Conservation (phyloP, 1,140 invertebrate species). For the Halyomorpha halys region DNA sequence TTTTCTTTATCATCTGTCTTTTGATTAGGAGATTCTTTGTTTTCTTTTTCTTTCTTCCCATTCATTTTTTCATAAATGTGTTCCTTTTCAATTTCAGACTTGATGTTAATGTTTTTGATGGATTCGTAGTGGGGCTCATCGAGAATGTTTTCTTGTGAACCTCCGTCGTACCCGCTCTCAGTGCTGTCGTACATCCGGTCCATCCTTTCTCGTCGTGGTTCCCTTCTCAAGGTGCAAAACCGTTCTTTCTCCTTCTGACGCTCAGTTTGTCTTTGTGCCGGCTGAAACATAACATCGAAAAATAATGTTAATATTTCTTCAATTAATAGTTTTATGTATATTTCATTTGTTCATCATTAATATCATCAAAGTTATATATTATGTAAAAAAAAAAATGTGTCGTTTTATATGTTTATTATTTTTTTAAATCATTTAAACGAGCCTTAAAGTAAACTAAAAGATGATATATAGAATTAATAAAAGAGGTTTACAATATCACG, state of each 20-base stretch:
- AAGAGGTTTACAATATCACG: too few relatives aligned
- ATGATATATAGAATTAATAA: too few relatives aligned
- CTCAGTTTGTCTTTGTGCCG: too few relatives aligned
- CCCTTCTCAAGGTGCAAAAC: background rate
- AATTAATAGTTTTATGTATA: too few relatives aligned
- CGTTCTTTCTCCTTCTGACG: background rate
- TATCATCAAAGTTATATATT: too few relatives aligned
- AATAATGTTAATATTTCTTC: too few relatives aligned
- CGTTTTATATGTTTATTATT: too few relatives aligned
- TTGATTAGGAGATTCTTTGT: background rate
- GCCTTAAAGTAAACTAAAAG: too few relatives aligned
- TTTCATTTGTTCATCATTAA: too few relatives aligned
- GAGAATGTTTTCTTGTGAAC: constrained; percentile 18
- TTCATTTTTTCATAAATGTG: constrained; percentile 10
- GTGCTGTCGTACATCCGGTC: constrained; percentile 8
- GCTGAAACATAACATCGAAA: too few relatives aligned
- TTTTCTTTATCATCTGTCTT: background rate
- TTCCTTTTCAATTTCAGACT: background rate
- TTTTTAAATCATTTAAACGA: too few relatives aligned
- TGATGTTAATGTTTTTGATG: background rate
- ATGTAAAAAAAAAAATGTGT: too few relatives aligned
- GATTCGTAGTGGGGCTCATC: constrained; percentile 4
- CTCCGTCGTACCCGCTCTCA: constrained; percentile 21
- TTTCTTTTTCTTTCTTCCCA: background rate
- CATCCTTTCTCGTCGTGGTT: background rate